Percentiles rank a stretch among this genome's conserved stretches.
Evolutionary conservation across 2,797 vertebrate species (phyloP).

Genomic region (Anolis apletophallus): DNA sequence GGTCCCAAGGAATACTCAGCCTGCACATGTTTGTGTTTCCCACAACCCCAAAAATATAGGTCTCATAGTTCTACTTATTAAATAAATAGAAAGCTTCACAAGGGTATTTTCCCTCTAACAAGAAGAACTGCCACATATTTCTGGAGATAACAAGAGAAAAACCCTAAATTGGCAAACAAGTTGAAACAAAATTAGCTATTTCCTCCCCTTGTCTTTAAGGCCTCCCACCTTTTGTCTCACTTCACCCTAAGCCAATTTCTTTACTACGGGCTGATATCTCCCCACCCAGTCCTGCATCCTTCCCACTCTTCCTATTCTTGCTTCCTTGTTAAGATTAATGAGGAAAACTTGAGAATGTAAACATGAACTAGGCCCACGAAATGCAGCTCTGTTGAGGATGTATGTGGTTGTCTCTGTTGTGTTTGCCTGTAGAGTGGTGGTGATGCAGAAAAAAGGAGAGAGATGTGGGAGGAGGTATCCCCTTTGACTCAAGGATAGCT

Average conservation of each 20-base stretch:
- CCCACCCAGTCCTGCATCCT: not conserved
- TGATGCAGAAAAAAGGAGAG: constrained; percentile 46
- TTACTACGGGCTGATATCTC: not conserved
- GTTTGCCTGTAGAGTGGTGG: not conserved
- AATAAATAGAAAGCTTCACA: not conserved
- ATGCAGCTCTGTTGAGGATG: constrained; percentile 77
- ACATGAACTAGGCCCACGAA: constrained; percentile 45
- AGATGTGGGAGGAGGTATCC: constrained; percentile 52
- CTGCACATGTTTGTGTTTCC: not conserved
- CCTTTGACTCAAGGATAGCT: constrained; percentile 64
- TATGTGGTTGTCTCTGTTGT: not conserved
- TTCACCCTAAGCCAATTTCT: not conserved
- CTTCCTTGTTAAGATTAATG: constrained; percentile 76
- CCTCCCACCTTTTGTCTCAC: not conserved
- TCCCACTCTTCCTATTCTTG: not conserved
- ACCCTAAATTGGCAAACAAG: constrained; percentile 37
- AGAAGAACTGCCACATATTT: constrained; percentile 61
- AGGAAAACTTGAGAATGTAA: constrained; percentile 65
- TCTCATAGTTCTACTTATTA: not conserved
- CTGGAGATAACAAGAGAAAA: constrained; percentile 50
- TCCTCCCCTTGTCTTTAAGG: constrained; percentile 9
- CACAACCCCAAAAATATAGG: not conserved
- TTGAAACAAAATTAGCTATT: constrained; percentile 75
- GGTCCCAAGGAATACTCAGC: no score
- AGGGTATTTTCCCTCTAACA: not conserved